Conservation (phyloP, 2,113 vertebrate species). For the Rhinogobius similis region DNA sequence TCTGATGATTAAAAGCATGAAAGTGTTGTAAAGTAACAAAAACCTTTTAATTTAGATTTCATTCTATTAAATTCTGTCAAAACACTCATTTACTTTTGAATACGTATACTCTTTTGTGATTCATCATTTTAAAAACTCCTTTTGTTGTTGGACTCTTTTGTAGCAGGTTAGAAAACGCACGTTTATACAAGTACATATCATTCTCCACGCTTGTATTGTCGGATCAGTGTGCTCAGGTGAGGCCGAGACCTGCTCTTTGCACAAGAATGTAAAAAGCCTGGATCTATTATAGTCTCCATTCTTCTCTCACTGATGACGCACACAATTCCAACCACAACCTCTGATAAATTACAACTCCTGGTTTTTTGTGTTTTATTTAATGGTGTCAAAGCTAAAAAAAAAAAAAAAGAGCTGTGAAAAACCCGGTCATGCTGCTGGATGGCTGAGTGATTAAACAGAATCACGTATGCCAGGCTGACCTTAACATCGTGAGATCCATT, state of each 20-base stretch:
- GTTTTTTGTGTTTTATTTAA: neutral
- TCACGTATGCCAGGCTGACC: too few species aligned
- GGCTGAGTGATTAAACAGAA: too few species aligned
- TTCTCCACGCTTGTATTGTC: neutral
- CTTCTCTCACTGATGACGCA: constrained; percentile 4
- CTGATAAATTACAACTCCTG: neutral
- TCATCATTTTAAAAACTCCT: too few species aligned
- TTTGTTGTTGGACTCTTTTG: neutral
- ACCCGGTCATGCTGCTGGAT: too few species aligned
- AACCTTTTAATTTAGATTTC: too few species aligned
- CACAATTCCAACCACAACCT: neutral
- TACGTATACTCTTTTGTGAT: too few species aligned
- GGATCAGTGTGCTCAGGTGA: neutral
- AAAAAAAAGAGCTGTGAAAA: neutral
- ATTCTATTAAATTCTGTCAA: too few species aligned
- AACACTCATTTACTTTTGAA: too few species aligned
- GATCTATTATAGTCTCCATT: constrained; percentile 20
- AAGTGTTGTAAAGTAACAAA: too few species aligned
- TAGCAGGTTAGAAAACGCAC: too few species aligned
- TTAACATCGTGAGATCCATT: too few species aligned
- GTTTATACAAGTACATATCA: neutral
- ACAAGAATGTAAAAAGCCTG: neutral
- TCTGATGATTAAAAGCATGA: too few species aligned
- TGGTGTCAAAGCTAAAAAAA: neutral
- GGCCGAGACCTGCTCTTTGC: neutral